phyloP scores from a whole-genome alignment of 35 echinoderm and acorn worm genomes.

The Apostichopus japonicus region DNA sequence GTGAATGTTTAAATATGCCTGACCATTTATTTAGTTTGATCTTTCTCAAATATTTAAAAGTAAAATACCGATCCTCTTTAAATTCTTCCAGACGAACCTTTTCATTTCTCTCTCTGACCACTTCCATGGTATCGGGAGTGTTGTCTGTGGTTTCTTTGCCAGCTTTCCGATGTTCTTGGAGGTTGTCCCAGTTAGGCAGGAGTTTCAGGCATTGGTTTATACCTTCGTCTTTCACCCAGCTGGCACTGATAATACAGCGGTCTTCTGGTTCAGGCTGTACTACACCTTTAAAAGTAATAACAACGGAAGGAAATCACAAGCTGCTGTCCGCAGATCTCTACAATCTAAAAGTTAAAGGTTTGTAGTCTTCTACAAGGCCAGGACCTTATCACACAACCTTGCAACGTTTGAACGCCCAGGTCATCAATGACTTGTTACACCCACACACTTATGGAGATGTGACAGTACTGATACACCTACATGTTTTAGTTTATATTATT shows the following conservation, averaged over 20 bases:
- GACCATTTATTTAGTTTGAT: not conserved
- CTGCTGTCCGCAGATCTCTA: too few relatives aligned
- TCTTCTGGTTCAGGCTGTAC: slow-evolving; percentile 96
- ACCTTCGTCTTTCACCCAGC: slow-evolving; percentile 83
- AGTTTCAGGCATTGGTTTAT: slow-evolving; percentile 87
- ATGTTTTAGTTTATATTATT: too few relatives aligned
- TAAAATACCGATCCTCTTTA: not conserved
- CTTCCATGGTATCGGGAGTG: slow-evolving; percentile 91
- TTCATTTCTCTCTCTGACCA: slow-evolving; percentile 92
- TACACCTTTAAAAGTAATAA: slow-evolving; percentile 52
- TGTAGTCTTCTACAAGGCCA: too few relatives aligned
- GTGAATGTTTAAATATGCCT: too few relatives aligned
- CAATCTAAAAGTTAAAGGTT: too few relatives aligned
- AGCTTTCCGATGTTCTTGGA: slow-evolving; percentile 75
- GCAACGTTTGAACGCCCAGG: too few relatives aligned
- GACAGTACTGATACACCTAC: too few relatives aligned
- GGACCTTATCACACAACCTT: too few relatives aligned
- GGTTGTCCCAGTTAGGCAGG: slow-evolving; percentile 94
- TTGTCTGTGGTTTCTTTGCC: slow-evolving; percentile 69
- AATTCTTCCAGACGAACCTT: slow-evolving; percentile 57
- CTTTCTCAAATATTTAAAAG: not conserved
- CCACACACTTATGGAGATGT: too few relatives aligned
- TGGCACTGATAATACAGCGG: slow-evolving; percentile 92
- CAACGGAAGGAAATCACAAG: too few relatives aligned
- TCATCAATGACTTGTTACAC: too few relatives aligned